A percentile compares a stretch with the other conserved stretches of the same genome.
phyloP scores from a whole-genome alignment of 1,140 invertebrate species.

The Potamilus streckersoni region DNA sequence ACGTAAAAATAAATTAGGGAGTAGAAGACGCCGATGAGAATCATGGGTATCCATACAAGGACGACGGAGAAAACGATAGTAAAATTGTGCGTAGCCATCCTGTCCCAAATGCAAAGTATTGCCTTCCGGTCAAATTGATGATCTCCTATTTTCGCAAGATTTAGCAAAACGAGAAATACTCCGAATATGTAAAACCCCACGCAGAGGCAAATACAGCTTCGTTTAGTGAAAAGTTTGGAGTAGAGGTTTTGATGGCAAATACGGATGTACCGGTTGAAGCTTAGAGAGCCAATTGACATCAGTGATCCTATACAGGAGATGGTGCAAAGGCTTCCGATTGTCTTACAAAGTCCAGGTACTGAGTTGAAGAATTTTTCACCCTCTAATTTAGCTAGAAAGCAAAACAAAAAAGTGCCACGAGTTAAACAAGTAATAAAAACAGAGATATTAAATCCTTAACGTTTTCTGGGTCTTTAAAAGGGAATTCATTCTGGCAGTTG shows the following conservation, averaged over 20 bases:
- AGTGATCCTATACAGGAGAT: conserved; percentile 52
- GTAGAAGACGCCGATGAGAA: conserved; percentile 48
- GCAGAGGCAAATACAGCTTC: conserved; percentile 41
- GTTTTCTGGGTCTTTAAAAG: too few species aligned
- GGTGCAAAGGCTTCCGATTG: conserved; percentile 52
- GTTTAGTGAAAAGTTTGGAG: conserved; percentile 43
- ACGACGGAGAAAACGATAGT: conserved; percentile 51
- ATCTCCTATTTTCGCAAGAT: conserved; percentile 46
- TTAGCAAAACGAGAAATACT: conserved; percentile 37
- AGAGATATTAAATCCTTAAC: too few species aligned
- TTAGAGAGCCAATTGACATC: conserved; percentile 49
- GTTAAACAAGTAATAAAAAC: too few species aligned
- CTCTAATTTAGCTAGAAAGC: conserved; percentile 43
- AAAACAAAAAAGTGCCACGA: background rate
- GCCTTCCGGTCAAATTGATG: conserved; percentile 56
- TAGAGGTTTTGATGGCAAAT: conserved; percentile 52
- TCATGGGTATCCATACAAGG: conserved; percentile 49
- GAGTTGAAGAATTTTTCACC: conserved; percentile 50
- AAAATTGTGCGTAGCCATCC: conserved; percentile 53
- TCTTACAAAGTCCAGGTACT: conserved; percentile 46
- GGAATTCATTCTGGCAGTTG: too few species aligned
- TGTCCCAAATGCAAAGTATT: conserved; percentile 53
- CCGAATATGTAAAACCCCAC: conserved; percentile 37
- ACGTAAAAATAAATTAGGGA: conserved; percentile 46
- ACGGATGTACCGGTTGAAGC: conserved; percentile 53